Base-by-base conservation (phyloP, 2,113 vertebrate genomes). In the Tachysurus vachellii region DNA sequence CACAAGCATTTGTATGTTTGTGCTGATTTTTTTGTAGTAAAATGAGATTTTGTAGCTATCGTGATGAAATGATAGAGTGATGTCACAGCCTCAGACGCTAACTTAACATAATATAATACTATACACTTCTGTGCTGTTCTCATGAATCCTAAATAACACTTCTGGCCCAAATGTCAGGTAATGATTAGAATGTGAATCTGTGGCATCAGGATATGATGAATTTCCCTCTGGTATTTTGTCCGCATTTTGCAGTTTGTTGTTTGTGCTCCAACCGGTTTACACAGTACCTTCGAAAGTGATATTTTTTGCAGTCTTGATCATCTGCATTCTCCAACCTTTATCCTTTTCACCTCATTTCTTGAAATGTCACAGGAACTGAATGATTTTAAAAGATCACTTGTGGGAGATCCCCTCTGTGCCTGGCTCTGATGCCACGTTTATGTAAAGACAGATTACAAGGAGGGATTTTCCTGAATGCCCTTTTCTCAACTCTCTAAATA, bases 341-440 rank as follows among this genome's bases (percentile, higher is more conserved):
- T 11, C 21, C 7, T 75, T n/a, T 36, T 19, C 14, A 13, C 66
- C 6, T 70, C 70, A 21, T 21, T 6, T 75, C 23, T 76, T 9
- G 47, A 47, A 44, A 44, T 23, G 17, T 26, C 9, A 12, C 9
- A 75, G 19, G 71, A 44, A 75, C 10, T 8, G 47, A n/a, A 8
- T 53, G n/a, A 54, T 80, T 28, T 31, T 16, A 50, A 50, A 50
- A 50, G 17, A 36, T 19, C 9, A 2, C 56, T 42, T 4, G 5
- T 26, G 57, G 80, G 80, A 82, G 80, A 62, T 42, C 56, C 77
- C 75, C 76, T 17, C 57, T n/a, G 53, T 44, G 31, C 80, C 56
- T 81, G 79, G 36, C 56, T 42, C 54, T 14, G 57, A 82, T 1
- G 2, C 56, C 80, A 82, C 10, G 12, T 3, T 53, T 21, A 83